Conservation (phyloP, 2,888 invertebrate species). For the Mesoligia furuncula region DNA sequence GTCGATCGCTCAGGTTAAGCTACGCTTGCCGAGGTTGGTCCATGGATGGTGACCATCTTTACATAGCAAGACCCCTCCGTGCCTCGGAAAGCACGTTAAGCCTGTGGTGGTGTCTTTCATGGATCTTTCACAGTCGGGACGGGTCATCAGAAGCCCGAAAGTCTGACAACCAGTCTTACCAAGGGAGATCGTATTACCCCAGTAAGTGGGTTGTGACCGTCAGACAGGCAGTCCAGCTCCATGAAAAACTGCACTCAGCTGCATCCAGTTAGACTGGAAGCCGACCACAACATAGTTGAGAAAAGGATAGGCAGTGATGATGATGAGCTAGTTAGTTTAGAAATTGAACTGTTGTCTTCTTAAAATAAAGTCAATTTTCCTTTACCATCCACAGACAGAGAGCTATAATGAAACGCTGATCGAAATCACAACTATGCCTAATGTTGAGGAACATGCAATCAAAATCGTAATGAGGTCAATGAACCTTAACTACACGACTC, state of each 20-base stretch:
- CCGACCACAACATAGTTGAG: too few species aligned
- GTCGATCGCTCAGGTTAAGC: too few species aligned
- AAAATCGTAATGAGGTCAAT: constrained; percentile 65
- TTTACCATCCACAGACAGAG: constrained; percentile 41
- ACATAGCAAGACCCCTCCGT: too few species aligned
- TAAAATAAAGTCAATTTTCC: not conserved
- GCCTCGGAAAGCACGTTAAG: too few species aligned
- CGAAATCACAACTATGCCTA: not conserved
- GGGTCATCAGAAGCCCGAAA: not conserved
- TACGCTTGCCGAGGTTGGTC: too few species aligned
- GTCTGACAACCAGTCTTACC: not conserved
- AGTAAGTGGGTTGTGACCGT: not conserved
- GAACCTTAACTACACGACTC: constrained; percentile 64
- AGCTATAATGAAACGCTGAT: not conserved
- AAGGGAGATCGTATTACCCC: too few species aligned
- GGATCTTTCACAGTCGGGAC: not conserved
- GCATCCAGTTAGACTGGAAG: not conserved
- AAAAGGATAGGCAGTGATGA: too few species aligned
- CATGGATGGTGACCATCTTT: too few species aligned
- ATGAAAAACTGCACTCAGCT: not conserved
- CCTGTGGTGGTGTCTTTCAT: not conserved
- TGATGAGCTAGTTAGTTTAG: not conserved
- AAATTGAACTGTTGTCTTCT: not conserved
- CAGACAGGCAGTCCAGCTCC: not conserved
- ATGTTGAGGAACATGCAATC: constrained; percentile 45